Percentiles rank a stretch among this genome's conserved stretches.
phyloP scores from a whole-genome alignment of 2,113 vertebrate genomes.

The Cottus gobio region DNA sequence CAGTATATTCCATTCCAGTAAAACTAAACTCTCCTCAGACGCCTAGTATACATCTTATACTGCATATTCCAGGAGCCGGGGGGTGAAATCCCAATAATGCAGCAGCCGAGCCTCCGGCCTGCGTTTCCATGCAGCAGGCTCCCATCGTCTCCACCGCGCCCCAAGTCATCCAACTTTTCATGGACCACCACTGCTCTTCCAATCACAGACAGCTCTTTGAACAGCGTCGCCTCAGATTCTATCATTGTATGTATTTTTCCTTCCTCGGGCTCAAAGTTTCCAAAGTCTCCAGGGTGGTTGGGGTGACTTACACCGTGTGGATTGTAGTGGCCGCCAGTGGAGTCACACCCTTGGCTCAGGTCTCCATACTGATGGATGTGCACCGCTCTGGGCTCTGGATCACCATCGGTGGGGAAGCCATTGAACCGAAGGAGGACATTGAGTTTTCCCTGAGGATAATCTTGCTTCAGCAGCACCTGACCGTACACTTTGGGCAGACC shows the following conservation, averaged over 20 bases:
- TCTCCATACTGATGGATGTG: conserved; percentile 94
- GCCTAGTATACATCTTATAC: conserved; percentile 47
- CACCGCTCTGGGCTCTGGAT: conserved; percentile 81
- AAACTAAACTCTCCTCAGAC: conserved; percentile 8
- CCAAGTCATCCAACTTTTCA: conserved; percentile 89
- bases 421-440: conserved; percentile 82
- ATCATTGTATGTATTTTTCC: conserved; percentile 81
- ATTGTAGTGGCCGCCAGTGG: conserved; percentile 91
- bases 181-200: conserved; percentile 93
- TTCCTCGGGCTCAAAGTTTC: conserved; percentile 87
- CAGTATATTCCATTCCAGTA: not conserved
- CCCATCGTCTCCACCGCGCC: conserved; percentile 85
- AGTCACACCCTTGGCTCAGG: conserved; percentile 86
- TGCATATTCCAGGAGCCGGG: conserved; percentile 79
- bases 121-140: conserved; percentile 93
- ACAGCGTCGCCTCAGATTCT: conserved; percentile 81
- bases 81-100: conserved; percentile 85
- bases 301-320: conserved; percentile 86
- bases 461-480: conserved; percentile 87
- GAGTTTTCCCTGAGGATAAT: conserved; percentile 73
- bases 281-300: conserved; percentile 93
- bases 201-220: conserved; percentile 83
- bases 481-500: conserved; percentile 85
- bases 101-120: conserved; percentile 92
- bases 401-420: conserved; percentile 79